phyloP scores from a whole-genome alignment of 2,113 vertebrate species.

The Trogon surrucura region DNA sequence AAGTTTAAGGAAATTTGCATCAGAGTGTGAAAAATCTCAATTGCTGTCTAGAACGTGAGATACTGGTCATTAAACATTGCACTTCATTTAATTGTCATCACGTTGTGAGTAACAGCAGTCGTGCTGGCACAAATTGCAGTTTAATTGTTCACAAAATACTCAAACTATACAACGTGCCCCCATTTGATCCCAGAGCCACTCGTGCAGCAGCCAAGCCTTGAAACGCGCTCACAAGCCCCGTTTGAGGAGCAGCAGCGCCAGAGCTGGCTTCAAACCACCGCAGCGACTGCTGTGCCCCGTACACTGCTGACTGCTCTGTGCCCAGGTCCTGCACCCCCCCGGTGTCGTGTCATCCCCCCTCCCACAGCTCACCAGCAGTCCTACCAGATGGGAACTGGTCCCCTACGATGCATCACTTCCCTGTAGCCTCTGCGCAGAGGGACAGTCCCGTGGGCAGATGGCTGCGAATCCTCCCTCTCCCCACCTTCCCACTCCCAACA shows the following conservation, averaged over 20 bases:
- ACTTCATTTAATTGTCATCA: background rate
- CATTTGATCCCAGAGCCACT: background rate
- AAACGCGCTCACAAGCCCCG: background rate
- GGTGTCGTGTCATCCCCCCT: accelerated
- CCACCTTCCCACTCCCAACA: background rate
- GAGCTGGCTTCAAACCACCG: background rate
- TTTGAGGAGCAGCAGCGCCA: background rate
- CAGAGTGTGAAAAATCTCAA: background rate
- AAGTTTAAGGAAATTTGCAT: background rate
- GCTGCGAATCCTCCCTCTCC: background rate
- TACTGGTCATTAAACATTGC: background rate
- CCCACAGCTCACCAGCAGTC: background rate
- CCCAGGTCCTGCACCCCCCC: background rate
- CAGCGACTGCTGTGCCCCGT: background rate
- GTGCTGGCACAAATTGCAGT: background rate
- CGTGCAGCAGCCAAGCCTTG: background rate
- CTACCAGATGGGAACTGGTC: background rate
- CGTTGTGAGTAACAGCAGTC: background rate
- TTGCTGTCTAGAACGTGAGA: background rate
- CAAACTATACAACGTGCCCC: background rate
- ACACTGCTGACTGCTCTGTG: accelerated
- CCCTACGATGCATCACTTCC: background rate
- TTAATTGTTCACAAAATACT: background rate
- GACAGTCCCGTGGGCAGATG: background rate
- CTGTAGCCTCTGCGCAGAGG: accelerated